phyloP scores from a whole-genome alignment of 2,888 invertebrate species.

The Gastracanthus pulcherrimus region DNA sequence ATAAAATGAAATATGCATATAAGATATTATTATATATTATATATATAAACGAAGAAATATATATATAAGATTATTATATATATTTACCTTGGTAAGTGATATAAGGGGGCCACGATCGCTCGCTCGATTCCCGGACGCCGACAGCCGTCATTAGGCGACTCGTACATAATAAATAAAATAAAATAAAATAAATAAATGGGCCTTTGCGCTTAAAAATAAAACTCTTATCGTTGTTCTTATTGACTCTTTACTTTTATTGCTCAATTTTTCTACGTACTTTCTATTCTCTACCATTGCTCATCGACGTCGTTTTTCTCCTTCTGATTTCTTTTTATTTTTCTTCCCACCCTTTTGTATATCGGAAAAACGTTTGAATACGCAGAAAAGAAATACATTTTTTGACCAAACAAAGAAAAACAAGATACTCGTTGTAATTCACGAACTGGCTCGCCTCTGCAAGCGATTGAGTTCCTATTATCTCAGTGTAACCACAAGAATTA shows the following conservation, averaged over 20 bases:
- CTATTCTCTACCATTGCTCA: constrained; percentile 36
- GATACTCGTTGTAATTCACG: constrained; percentile 31
- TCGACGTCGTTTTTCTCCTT: constrained; percentile 27
- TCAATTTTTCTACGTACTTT: constrained; percentile 48
- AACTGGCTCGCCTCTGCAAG: constrained; percentile 60
- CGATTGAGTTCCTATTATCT: constrained; percentile 73
- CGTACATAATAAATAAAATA: constrained; percentile 33
- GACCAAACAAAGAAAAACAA: neutral
- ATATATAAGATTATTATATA: constrained; percentile 69
- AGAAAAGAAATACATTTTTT: neutral
- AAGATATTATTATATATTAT: constrained; percentile 76
- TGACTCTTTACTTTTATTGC: constrained; percentile 44
- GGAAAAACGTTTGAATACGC: too few species aligned
- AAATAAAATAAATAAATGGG: constrained; percentile 37
- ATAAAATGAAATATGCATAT: constrained; percentile 76
- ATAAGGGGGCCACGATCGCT: constrained; percentile 71
- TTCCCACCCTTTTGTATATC: constrained; percentile 5
- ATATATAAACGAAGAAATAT: constrained; percentile 62
- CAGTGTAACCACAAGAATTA: constrained; percentile 64
- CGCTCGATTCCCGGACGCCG: constrained; percentile 65
- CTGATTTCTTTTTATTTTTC: constrained; percentile 10
- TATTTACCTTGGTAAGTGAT: constrained; percentile 77
- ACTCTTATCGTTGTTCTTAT: constrained; percentile 51
- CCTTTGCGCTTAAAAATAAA: constrained; percentile 32
- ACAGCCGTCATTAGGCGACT: constrained; percentile 42